phyloP scores from a whole-genome alignment of 2,113 vertebrate genomes.

The Esox niger region DNA sequence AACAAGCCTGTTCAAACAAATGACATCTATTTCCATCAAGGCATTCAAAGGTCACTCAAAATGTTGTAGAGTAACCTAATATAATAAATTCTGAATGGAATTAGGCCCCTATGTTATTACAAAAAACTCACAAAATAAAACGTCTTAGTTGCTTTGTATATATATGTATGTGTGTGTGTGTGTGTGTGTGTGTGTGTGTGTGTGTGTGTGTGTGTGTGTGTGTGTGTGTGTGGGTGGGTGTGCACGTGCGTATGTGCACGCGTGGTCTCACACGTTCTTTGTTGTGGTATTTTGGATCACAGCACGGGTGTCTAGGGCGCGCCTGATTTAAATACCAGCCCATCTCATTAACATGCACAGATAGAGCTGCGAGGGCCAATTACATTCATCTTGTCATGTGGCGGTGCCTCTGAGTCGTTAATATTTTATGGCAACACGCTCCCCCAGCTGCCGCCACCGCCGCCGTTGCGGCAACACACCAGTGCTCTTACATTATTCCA shows the following conservation, averaged over 20 bases:
- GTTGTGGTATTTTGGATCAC: conserved; percentile 63
- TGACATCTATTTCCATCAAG: conserved; percentile 11
- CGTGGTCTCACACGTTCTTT: conserved; percentile 37
- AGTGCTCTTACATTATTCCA: conserved; percentile 69
- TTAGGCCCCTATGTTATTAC: conserved; percentile 8
- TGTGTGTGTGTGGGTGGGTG: too few relatives aligned
- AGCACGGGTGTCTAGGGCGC: conserved; percentile 59
- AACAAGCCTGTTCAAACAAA: conserved; percentile 13
- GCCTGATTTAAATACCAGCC: conserved; percentile 75
- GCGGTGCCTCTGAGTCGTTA: conserved; percentile 73
- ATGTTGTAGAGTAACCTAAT: conserved; percentile 16
- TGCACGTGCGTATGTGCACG: not conserved
- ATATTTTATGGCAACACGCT: conserved; percentile 76
- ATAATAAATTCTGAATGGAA: conserved; percentile 25
- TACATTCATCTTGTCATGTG: conserved; percentile 78
- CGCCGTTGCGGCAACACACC: conserved; percentile 64
- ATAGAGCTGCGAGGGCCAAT: conserved; percentile 78
- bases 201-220: not conserved
- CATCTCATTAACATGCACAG: conserved; percentile 79
- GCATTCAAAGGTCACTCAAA: conserved; percentile 25
- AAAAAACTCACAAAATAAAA: conserved; percentile 43
- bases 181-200: too few relatives aligned
- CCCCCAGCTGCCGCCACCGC: conserved; percentile 49
- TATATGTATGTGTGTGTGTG: not conserved
- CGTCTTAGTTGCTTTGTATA: conserved; percentile 17